Percentiles rank a stretch among this genome's conserved stretches.
Evolutionary conservation across 2,113 vertebrate species (phyloP).

Genomic region (Gavialis gangeticus): DNA sequence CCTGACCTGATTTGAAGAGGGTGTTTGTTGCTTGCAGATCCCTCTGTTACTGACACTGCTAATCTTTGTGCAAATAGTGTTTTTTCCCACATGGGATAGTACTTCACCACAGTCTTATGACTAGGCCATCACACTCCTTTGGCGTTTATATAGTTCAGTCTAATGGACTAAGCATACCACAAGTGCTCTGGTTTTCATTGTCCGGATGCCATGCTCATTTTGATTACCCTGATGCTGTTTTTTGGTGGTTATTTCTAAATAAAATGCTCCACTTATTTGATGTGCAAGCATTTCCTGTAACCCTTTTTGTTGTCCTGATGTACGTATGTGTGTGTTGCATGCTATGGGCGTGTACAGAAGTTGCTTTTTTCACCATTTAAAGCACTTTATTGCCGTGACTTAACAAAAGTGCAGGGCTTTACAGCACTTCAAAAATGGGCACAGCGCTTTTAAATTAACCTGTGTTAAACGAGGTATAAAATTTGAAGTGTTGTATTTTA

Average conservation of each 20-base stretch:
- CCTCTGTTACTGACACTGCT: not conserved
- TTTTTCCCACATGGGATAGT: not conserved
- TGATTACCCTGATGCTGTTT: constrained; percentile 1
- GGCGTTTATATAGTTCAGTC: not conserved
- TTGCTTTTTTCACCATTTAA: too few relatives aligned
- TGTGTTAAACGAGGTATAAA: too few relatives aligned
- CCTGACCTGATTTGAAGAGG: not conserved
- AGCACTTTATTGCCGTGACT: too few relatives aligned
- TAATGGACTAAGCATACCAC: not conserved
- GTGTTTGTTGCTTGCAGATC: not conserved
- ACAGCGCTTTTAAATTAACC: too few relatives aligned
- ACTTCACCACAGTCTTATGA: not conserved
- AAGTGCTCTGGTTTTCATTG: not conserved
- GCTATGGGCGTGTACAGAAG: too few relatives aligned
- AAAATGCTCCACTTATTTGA: not conserved
- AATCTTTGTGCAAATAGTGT: not conserved
- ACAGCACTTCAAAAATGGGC: too few relatives aligned
- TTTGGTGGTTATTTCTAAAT: not conserved
- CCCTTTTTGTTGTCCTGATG: not conserved
- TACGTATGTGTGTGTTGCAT: too few relatives aligned
- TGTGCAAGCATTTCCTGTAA: not conserved
- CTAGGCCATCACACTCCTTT: not conserved
- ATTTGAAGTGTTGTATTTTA: too few relatives aligned
- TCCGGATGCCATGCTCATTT: not conserved
- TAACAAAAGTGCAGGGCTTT: too few relatives aligned